Evolutionary conservation across 2,113 vertebrate genomes (phyloP), one percentile per base, ranked within the genome.

Genomic region (Hippocampus mohnikei): DNA sequence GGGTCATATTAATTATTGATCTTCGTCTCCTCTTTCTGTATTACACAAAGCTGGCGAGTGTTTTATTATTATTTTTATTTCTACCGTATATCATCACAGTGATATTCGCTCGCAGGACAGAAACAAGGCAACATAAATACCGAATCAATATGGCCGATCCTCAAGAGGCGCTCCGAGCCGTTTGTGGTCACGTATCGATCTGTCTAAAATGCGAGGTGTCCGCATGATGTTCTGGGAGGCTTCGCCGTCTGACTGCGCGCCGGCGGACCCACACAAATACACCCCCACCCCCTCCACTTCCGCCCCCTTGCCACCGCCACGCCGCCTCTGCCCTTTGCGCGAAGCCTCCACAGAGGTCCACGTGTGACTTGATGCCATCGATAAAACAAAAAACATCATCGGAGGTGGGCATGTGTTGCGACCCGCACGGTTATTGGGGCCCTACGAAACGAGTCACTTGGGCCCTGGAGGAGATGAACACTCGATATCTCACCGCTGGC

Each of bases 291-390:
- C 44, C 27, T 42, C 75, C 33, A 25, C 71, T 44, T 62, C 58
- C 65, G 73, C 29, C 9, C 4, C n/a, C 40, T 33, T 27, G 7
- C n/a, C 41, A 16, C n/a, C 59, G 2, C 76, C 77, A 77, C 63
- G 67, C 64, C 60, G 67, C 74, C 78, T 78, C 78, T 88, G 85
- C 71, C 83, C 72, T 50, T 82, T 66, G 72, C 71, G 2, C 72
- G 77, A 76, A 84, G 72, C 78, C 88, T 85, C 85, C 69, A 25
- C 73, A 58, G 91, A 92, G 80, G 87, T 87, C 81, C 61, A 88
- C 69, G 91, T 93, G 93, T 91, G 85, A 86, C 84, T 82, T 92
- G 93, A 93, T 92, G 89, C 71, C 83, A 90, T 92, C 93, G 88
- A 94, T 94, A 90, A 92, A 89, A 60, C 6, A 20, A 18, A 65